Conservation (phyloP, 2,888 invertebrate species). For the Smittia sp. region DNA sequence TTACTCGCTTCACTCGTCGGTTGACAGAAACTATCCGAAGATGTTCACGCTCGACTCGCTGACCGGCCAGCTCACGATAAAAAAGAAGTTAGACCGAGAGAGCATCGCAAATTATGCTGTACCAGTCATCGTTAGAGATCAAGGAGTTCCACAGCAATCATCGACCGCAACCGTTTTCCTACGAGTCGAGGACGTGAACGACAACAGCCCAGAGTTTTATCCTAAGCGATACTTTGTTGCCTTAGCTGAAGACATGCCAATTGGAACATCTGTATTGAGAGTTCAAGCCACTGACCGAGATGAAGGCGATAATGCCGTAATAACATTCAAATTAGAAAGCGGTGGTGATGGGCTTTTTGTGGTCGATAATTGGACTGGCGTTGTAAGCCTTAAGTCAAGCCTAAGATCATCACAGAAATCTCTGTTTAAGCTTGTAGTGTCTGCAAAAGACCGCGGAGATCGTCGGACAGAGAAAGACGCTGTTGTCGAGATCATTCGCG, state of each 20-base stretch:
- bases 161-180: constrained; percentile 84
- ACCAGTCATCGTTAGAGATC: constrained; percentile 83
- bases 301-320: constrained; percentile 80
- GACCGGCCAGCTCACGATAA: constrained; percentile 80
- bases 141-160: constrained; percentile 85
- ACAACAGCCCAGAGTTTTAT: constrained; percentile 89
- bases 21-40: constrained; percentile 76
- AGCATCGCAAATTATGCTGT: constrained; percentile 74
- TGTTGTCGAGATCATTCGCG: constrained; percentile 74
- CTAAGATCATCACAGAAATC: constrained; percentile 64
- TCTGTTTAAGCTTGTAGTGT: constrained; percentile 70
- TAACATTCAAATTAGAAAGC: constrained; percentile 74
- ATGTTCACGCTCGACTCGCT: constrained; percentile 78
- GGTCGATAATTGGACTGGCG: constrained; percentile 74
- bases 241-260: constrained; percentile 65
- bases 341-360: constrained; percentile 78
- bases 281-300: constrained; percentile 83
- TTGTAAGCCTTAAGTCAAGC: constrained; percentile 66
- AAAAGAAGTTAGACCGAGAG: constrained; percentile 78
- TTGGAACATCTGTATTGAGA: constrained; percentile 66
- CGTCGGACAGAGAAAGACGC: constrained; percentile 71
- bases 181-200: constrained; percentile 82
- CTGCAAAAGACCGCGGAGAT: constrained; percentile 79
- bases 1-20: constrained; percentile 74
- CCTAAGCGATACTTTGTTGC: constrained; percentile 81